Conservation (phyloP, 2,888 invertebrate species). For the Lagria hirta region DNA sequence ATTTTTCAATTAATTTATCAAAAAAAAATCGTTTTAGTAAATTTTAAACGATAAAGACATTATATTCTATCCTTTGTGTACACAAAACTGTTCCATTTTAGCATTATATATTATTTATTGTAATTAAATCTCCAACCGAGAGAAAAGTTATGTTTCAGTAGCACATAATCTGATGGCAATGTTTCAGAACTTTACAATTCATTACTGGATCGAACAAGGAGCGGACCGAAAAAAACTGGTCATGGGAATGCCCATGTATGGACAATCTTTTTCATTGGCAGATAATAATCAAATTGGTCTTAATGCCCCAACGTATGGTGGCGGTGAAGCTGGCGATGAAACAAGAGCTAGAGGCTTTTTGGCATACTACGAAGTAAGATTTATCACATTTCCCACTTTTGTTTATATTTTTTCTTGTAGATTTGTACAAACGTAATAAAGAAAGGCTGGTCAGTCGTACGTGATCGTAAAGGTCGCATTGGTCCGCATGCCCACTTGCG, state of each 20-base stretch:
- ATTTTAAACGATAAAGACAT: too few species aligned
- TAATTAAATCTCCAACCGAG: too few species aligned
- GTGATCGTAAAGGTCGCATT: conserved; percentile 78
- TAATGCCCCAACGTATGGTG: conserved; percentile 79
- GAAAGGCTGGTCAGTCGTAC: conserved; percentile 73
- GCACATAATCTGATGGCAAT: conserved; percentile 13
- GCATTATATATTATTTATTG: too few species aligned
- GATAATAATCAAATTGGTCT: conserved; percentile 66
- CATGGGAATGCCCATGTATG: conserved; percentile 87
- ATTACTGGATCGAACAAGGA: conserved; percentile 83
- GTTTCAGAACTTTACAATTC: conserved; percentile 78
- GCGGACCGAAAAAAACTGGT: conserved; percentile 77
- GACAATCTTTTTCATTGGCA: conserved; percentile 82
- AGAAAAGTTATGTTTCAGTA: too few species aligned
- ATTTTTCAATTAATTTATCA: too few species aligned
- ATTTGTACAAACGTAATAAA: conserved; percentile 78
- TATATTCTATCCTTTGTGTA: too few species aligned
- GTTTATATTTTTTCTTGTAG: conserved; percentile 58
- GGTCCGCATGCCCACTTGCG: conserved; percentile 83
- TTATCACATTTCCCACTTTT: background rate
- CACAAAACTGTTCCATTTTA: too few species aligned
- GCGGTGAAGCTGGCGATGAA: conserved; percentile 86
- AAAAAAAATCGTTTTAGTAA: too few species aligned
- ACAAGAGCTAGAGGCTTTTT: conserved; percentile 86
- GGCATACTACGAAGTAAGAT: conserved; percentile 78